phyloP scores from a whole-genome alignment of 2,113 vertebrate species.

The Mandrillus leucophaeus region DNA sequence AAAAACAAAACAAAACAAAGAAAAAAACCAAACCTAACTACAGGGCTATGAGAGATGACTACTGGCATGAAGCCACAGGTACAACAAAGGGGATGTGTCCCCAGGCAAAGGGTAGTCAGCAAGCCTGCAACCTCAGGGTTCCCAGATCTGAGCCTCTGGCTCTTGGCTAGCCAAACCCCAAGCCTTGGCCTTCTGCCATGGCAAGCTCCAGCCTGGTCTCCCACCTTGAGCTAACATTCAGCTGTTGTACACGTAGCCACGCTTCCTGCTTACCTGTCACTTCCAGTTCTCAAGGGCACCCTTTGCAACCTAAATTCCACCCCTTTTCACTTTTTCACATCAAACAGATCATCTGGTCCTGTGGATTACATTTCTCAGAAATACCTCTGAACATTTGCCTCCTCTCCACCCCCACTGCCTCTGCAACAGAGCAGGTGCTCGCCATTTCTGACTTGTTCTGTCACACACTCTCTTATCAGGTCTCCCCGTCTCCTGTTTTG shows the following conservation, averaged over 20 bases:
- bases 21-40: not conserved
- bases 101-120: not conserved
- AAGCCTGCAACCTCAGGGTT: not conserved
- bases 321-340: not conserved
- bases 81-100: not conserved
- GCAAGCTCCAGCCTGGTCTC: not conserved
- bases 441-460: not conserved
- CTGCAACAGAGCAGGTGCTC: not conserved
- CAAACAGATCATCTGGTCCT: not conserved
- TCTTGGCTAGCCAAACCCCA: not conserved
- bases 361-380: constrained; percentile 9
- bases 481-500: not conserved
- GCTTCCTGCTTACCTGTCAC: not conserved
- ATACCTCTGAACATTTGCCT: not conserved
- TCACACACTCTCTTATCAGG: not conserved
- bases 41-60: not conserved
- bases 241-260: not conserved
- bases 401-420: not conserved
- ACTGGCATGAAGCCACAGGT: not conserved
- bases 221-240: not conserved
- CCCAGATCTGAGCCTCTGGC: not conserved
- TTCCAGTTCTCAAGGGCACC: not conserved
- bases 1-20: no score
- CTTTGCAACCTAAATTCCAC: not conserved
- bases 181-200: not conserved